Base-by-base conservation (phyloP, 2,888 invertebrate genomes). In the Iselma pallidipennis region DNA sequence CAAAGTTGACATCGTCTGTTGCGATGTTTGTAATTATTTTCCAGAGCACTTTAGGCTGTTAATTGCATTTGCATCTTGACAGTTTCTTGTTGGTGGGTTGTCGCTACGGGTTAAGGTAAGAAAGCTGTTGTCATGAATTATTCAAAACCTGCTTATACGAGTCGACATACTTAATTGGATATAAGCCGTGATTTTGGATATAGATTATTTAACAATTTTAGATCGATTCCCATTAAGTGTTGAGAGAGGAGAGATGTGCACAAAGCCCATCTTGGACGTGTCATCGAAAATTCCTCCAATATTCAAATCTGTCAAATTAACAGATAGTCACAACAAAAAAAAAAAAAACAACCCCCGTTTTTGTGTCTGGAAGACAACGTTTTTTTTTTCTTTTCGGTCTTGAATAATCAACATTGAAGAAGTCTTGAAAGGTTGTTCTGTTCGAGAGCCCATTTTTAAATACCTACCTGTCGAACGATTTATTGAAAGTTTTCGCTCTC, bases 51-150 rank as follows among this genome's bases (percentile, higher is more conserved):
- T 72, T 70, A 69, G 73, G 77, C 75, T 77, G 80, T 81, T 81
- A 81, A 81, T 81, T 81, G 80, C 81, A 81, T 81, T 81, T 81
- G 80, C 81, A 80, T 81, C 81, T 78, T 79, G 80, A 79, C 80
- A 80, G 79, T 78, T 80, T 79, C 79, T 80, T 79, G 80, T 79
- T 77, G 80, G 79, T 78, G 78, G 78, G 74, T 74, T 78, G 81
- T 80, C 81, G 78, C 76, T 75, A 73, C 74, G 77, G 78, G 79
- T 81, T 81, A 81, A 81, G 80, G 81, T 81, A 80, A 79, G 80
- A 80, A 79, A 80, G 78, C 78, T 75, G 80, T 78, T 77, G 74
- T 73, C 74, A 80, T 81, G 81, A 81, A 81, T 81, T 78, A 81
- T 81, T 80, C 81, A 81, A 51, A 61, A 66, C 63, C 66, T 66